Conservation (phyloP, 2,113 vertebrate genomes). For the Larimichthys polyactis region DNA sequence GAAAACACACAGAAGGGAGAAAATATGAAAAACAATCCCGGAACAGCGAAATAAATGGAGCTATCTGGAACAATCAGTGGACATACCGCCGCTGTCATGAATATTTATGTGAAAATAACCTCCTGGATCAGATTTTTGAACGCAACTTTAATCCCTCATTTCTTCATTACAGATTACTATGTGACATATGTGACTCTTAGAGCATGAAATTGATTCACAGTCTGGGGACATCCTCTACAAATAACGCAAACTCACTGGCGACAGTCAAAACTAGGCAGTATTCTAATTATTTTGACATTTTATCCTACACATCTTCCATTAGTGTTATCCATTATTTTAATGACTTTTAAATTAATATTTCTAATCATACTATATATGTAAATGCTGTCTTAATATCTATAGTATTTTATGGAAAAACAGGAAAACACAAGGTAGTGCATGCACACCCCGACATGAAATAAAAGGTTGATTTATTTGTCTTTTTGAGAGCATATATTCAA, state of each 20-base stretch:
- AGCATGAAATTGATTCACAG: slow-evolving; percentile 36
- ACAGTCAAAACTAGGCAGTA: neutral
- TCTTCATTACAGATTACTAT: neutral
- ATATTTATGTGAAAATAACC: slow-evolving; percentile 27
- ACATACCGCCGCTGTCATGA: neutral
- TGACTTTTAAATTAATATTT: neutral
- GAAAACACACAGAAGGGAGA: neutral
- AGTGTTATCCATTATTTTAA: neutral
- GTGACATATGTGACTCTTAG: slow-evolving; percentile 11
- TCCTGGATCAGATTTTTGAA: slow-evolving; percentile 15
- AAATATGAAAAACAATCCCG: neutral
- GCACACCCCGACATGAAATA: neutral
- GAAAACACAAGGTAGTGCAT: neutral
- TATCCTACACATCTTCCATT: neutral
- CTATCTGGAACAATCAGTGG: neutral
- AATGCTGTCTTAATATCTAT: neutral
- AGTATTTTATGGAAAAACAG: neutral
- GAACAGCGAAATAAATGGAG: neutral
- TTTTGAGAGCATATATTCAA: neutral
- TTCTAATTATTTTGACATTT: neutral
- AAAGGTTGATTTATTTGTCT: no score
- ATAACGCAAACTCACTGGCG: neutral
- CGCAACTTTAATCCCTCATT: slow-evolving; percentile 22
- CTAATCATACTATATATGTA: neutral
- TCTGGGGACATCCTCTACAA: neutral